Evolutionary conservation across 2,888 invertebrate species (phyloP), one percentile per base, ranked within the genome.

Genomic region (Rhingia rostrata): DNA sequence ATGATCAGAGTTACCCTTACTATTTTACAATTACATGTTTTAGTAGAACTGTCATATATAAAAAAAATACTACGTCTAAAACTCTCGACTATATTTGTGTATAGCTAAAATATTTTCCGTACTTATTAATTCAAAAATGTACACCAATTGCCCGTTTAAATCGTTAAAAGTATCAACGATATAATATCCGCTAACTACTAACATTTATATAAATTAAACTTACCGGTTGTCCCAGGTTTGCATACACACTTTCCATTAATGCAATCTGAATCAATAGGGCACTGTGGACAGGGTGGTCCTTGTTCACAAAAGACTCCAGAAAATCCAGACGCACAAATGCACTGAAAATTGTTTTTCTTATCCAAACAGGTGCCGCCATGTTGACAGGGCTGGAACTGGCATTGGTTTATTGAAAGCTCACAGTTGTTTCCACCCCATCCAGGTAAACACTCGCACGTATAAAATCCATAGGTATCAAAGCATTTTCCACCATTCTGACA

Each of bases 391-490:
- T 94, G 94, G 51, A 93, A 94, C 85, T 93, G 93, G 90, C 97
- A 97, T 47, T 90, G 89, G 87, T 91, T 91, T 39, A 92, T 89
- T 5, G 89, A 94, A 89, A 92, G 92, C 88, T 96, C 95, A 90
- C 97, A 97, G 86, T 95, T 94, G 80, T 94, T 94, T 33, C 97
- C 97, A 70, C 94, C 95, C 92, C 95, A 97, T n/a, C 96, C 96
- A 9, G 93, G 92, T 69, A 93, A 93, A 91, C 97, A 97, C 88
- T 95, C 94, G 90, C 97, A 97, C 86, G 89, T 92, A 89, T 94
- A 97, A 63, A 95, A 93, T 10, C 97, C 97, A 90, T 96, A 96
- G 70, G 94, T 96, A 91, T 97, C 96, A 91, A 95, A 96, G 92
- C 97, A 97, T 53, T 93, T 93, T 33, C 96, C 97, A 86, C 94